Conservation (phyloP, 2,113 vertebrate species). For the Astur gentilis region DNA sequence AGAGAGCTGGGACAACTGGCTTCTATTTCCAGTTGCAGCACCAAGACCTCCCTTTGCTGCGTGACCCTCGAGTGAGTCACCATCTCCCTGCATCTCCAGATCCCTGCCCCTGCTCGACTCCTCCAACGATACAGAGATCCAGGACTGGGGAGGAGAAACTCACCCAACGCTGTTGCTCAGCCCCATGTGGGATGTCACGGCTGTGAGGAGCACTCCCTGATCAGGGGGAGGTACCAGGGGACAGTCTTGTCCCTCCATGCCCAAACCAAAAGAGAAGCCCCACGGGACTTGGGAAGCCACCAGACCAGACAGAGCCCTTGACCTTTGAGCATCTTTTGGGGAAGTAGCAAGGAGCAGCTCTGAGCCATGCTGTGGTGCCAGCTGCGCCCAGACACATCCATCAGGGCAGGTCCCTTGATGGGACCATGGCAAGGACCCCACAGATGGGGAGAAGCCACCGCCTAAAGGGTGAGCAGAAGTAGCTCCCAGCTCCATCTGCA, state of each 20-base stretch:
- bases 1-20: neutral
- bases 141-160: neutral
- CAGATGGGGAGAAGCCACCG: neutral
- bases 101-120: neutral
- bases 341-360: neutral
- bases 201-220: neutral
- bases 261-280: neutral
- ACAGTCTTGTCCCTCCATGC: neutral
- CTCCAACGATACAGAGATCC: neutral
- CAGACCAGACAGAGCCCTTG: rapidly evolving
- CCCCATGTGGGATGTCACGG: rapidly evolving
- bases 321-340: neutral
- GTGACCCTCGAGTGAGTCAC: neutral
- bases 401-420: neutral
- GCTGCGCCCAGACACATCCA: neutral
- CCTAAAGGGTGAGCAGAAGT: neutral
- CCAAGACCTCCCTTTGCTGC: neutral
- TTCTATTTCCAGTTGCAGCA: neutral
- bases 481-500: neutral
- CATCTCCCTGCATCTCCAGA: neutral
- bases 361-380: neutral
- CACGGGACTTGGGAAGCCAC: neutral
- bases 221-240: too few species aligned
- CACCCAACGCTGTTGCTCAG: rapidly evolving
- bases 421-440: neutral